Base-by-base conservation (phyloP, 2,113 vertebrate genomes). In the Zeus faber region DNA sequence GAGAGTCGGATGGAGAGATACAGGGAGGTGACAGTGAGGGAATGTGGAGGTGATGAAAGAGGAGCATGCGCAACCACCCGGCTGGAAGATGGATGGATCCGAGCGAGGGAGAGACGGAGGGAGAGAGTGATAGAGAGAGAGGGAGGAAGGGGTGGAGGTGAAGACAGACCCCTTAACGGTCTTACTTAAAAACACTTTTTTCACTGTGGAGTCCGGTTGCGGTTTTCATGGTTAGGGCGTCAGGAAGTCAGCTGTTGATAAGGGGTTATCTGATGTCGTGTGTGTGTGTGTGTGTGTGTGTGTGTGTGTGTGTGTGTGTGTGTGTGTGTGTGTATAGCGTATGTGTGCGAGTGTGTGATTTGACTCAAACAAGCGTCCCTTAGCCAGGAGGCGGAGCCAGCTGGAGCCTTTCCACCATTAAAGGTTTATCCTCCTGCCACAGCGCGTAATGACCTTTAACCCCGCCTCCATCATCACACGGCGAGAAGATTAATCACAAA, bases 71-170 rank as follows among this genome's bases (percentile, higher is more conserved):
- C 50, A 53, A n/a, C 33, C 33, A 11, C 20, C 21, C 22, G 7
- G 20, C 20, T 4, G 17, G 11, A 37, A 35, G 50, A 53, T 53
- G 50, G 50, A 53, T 53, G 33, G 33, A 13, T 43, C n/a, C n/a
- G n/a, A n/a, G n/a, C n/a, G n/a, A n/a, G n/a, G 16, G 17, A 8
- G 17, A 35, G 22, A 9, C 11, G 20, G 44, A n/a, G 1, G 11
- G n/a, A 26, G 24, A 27, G 24, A 49, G 47, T 9, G 27, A 5
- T 29, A 39, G 31, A 23, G 43, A 47, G 21, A 14, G 7, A 37
- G 27, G 22, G 41, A 18, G 26, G 43, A 23, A 16, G 27, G 27
- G 27, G 33, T 10, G 11, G 33, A 35, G 33, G 33, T 35, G 33
- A 35, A 35, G 26, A 41, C n/a, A 33, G 16, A 50, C 48, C 27